phyloP scores from a whole-genome alignment of 2,113 vertebrate species.

The Mormyrus lacerda region DNA sequence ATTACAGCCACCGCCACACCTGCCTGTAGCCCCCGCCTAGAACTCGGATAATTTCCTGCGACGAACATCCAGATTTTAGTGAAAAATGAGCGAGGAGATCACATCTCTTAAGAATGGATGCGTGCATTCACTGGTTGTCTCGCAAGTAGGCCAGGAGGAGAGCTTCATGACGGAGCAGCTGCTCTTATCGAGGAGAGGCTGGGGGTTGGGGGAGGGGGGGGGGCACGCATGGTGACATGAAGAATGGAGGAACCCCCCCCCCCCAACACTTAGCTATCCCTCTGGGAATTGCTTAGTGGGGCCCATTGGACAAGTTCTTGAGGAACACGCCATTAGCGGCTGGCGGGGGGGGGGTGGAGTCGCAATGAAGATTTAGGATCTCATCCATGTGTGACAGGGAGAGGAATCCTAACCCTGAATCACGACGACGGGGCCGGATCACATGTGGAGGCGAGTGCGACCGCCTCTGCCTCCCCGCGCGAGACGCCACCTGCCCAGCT shows the following conservation, averaged over 20 bases:
- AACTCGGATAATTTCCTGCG: not conserved
- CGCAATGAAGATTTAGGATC: not conserved
- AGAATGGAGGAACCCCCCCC: not conserved
- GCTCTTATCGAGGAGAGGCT: not conserved
- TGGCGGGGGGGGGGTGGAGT: not conserved
- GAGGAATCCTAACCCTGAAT: not conserved
- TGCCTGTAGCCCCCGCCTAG: not conserved
- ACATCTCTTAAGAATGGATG: conserved; percentile 3
- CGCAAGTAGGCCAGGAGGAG: not conserved
- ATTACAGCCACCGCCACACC: not conserved
- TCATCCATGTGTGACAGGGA: not conserved
- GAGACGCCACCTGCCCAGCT: not conserved
- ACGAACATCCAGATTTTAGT: not conserved
- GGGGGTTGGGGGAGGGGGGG: not conserved
- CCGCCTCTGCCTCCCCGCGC: not conserved
- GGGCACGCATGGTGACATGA: not conserved
- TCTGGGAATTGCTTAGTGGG: not conserved
- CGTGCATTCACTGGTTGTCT: not conserved
- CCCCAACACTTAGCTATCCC: not conserved
- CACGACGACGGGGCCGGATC: not conserved
- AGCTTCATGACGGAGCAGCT: not conserved
- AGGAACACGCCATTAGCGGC: not conserved
- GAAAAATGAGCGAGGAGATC: not conserved
- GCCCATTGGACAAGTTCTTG: not conserved
- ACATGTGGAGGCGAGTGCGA: not conserved